These are phyloP conservation scores for Epinephelus moara DNA, from an alignment of 2,113 vertebrate genomes.

Conservation along the genomic window DNA sequence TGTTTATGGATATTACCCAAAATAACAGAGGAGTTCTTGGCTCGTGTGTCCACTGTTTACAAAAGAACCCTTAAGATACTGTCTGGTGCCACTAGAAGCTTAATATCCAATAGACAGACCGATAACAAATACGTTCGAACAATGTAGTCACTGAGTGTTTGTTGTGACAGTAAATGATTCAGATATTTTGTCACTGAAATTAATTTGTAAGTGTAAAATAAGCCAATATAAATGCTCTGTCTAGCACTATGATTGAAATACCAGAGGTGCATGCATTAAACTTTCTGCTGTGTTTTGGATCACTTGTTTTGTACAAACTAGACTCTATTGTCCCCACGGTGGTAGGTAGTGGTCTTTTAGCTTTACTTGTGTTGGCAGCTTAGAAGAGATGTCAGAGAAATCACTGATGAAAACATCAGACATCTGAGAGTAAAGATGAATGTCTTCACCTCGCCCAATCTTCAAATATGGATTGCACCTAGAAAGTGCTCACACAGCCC, in stretches of 20 bases:
- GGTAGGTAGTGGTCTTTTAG: no score
- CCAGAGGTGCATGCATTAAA: background rate
- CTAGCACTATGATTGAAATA: background rate
- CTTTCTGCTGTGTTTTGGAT: background rate
- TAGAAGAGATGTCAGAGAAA: background rate
- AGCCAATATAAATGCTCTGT: no score
- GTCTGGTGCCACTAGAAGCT: no score
- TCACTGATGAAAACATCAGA: conserved; percentile 6
- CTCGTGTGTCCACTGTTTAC: no score
- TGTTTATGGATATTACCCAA: no score
- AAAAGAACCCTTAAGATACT: no score
- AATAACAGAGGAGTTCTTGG: no score
- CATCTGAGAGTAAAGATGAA: conserved; percentile 23
- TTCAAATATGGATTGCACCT: conserved; percentile 53
- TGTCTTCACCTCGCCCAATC: background rate
- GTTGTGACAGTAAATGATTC: background rate
- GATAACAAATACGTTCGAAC: no score
- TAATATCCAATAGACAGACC: no score
- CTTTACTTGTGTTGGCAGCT: conserved; percentile 1
- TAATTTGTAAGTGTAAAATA: background rate
- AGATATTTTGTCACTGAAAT: background rate
- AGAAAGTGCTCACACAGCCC: conserved; percentile 51
- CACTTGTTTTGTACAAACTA: background rate
- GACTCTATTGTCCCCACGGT: no score
- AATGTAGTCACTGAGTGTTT: no score